phyloP scores from a whole-genome alignment of 2,888 invertebrate species.

The Trichogramma dendrolimi region DNA sequence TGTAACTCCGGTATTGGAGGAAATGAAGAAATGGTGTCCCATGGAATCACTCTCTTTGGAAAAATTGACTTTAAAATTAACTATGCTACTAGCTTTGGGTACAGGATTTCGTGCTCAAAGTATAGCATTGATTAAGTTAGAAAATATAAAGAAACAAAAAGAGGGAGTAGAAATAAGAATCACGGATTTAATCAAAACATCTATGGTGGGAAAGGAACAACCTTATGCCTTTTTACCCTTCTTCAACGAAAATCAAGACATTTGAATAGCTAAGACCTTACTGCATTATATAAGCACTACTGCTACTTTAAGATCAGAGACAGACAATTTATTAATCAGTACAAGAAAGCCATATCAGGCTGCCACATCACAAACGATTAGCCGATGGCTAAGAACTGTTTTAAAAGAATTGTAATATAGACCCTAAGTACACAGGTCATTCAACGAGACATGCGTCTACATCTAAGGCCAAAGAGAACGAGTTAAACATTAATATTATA shows the following conservation, averaged over 20 bases:
- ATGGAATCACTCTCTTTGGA: neutral
- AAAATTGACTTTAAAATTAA: conserved; percentile 9
- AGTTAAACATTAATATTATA: neutral
- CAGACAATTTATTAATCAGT: neutral
- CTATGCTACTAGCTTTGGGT: conserved; percentile 12
- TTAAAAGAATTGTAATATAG: neutral
- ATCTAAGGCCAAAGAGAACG: conserved; percentile 5
- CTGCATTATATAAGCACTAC: neutral
- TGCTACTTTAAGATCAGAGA: neutral
- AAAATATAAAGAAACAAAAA: neutral
- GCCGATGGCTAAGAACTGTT: conserved; percentile 3
- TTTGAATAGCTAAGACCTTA: neutral
- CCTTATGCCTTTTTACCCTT: neutral
- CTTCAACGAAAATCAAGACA: neutral
- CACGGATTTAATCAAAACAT: neutral
- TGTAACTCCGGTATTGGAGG: conserved; percentile 27
- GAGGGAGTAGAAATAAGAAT: neutral
- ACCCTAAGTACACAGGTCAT: neutral
- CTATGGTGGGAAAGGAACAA: neutral
- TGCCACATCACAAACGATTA: conserved; percentile 6
- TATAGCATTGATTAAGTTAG: neutral
- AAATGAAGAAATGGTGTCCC: neutral
- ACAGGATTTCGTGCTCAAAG: conserved; percentile 18
- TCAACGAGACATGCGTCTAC: conserved; percentile 3
- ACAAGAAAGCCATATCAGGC: neutral